Evolutionary conservation across 2,113 vertebrate genomes (phyloP), one percentile per base, ranked within the genome.

Genomic region (Silurus asotus): DNA sequence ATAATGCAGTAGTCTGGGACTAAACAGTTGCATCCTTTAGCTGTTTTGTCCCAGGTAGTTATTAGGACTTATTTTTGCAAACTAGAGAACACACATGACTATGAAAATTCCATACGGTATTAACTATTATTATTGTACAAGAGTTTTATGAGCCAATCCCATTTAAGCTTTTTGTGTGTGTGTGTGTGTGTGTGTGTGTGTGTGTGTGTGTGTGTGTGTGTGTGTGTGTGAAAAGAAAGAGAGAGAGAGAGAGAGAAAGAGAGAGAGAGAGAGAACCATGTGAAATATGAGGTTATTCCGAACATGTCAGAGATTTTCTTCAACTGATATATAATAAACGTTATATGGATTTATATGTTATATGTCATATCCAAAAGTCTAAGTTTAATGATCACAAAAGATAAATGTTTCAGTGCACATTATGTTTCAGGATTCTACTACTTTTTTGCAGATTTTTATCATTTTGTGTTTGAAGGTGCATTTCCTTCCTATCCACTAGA

Each of bases 371-470:
- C 55, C 1, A 13, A 55, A 25, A 51, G 6, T 51, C 20, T 75
- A 10, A 77, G 49, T 55, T 28, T 4, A 25, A 25, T 56, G 74
- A 77, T 77, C 6, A 0, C n/a, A n/a, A 53, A 72, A 70, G 19
- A 74, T 15, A 61, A 15, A 37, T 84, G 56, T 51, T 49, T 61
- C 14, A 56, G 53, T 51, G 37, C 37, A 84, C 15, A 13, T 45
- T 20, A 65, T 84, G 69, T 59, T 61, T 84, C 55, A 17, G 72
- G 70, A 25, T 49, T 61, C 37, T 13, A 53, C 45, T 84, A 25
- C 65, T 83, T 80, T 90, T 11, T 86, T 37, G 2, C 37, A 37
- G 59, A 56, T 69, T 91, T 87, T 70, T 70, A 83, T 74, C 81
- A 86, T 23, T 23, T 23, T 72, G 86, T 61, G 77, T 87, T 45